Percentiles rank a stretch among this genome's conserved stretches.
These are phyloP conservation scores for Sapayoa aenigma DNA, from an alignment of 2,113 vertebrate genomes.

Conservation along the genomic window DNA sequence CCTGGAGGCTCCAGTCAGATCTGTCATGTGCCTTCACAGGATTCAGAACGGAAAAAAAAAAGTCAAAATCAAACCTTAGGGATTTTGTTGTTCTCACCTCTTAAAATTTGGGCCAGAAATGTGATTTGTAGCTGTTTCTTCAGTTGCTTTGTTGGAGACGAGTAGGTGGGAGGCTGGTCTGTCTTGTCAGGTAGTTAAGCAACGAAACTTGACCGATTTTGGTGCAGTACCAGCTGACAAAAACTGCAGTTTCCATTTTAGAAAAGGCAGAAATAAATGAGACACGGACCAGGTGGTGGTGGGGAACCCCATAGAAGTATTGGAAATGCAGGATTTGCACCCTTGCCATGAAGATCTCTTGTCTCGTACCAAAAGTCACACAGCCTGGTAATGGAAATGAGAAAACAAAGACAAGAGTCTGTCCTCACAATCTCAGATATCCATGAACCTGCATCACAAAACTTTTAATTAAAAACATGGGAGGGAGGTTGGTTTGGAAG, in stretches of 20 bases:
- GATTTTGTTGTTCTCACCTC: not conserved
- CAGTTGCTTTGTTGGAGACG: not conserved
- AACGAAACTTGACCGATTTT: not conserved
- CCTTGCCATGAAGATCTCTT: not conserved
- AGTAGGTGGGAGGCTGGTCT: not conserved
- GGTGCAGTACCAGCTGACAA: not conserved
- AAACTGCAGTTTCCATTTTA: not conserved
- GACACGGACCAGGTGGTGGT: not conserved
- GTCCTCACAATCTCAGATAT: not conserved
- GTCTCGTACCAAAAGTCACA: not conserved
- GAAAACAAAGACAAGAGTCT: not conserved
- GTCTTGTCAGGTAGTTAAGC: not conserved
- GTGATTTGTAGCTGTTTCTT: not conserved
- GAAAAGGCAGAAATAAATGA: not conserved
- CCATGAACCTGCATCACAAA: not conserved
- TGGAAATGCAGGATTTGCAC: not conserved
- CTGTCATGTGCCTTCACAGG: not conserved
- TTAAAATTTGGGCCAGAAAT: not conserved
- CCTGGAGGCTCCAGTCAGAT: not conserved
- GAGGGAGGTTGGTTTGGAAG: not conserved
- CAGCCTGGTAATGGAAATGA: not conserved
- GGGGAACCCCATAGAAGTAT: not conserved
- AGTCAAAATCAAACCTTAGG: not conserved
- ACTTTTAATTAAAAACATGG: not conserved
- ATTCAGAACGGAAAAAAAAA: not conserved